phyloP scores from a whole-genome alignment of 2,888 invertebrate species.

The Aradus depressus region DNA sequence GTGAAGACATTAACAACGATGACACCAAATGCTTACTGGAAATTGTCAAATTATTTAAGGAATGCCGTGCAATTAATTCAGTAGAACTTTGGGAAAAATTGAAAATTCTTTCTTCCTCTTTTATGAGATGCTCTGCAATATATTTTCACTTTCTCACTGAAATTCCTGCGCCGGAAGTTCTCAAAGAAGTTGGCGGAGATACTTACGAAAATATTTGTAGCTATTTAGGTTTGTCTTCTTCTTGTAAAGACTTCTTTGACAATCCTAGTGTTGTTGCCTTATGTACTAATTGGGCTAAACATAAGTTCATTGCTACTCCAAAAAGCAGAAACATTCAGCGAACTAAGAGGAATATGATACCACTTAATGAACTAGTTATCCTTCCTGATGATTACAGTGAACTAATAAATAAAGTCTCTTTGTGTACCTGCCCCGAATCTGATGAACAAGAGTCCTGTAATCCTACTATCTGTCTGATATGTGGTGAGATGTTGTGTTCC shows the following conservation, averaged over 20 bases:
- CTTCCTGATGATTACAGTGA: constrained; percentile 92
- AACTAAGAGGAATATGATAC: constrained; percentile 26
- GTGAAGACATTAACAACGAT: constrained; percentile 35
- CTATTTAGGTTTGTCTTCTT: constrained; percentile 66
- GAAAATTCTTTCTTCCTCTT: constrained; percentile 55
- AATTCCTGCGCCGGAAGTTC: constrained; percentile 62
- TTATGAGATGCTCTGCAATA: constrained; percentile 78
- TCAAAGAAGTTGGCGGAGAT: constrained; percentile 58
- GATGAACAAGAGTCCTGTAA: constrained; percentile 84
- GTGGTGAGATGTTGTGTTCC: constrained; percentile 89
- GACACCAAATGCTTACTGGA: constrained; percentile 27
- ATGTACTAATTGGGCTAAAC: constrained; percentile 45
- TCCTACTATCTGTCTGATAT: constrained; percentile 95
- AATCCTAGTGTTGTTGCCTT: constrained; percentile 42
- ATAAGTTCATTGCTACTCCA: constrained; percentile 21
- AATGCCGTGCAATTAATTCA: constrained; percentile 18
- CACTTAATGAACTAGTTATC: constrained; percentile 57
- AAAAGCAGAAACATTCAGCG: constrained; percentile 14
- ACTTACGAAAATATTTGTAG: constrained; percentile 76
- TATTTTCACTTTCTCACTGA: constrained; percentile 88
- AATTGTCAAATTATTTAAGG: constrained; percentile 24
- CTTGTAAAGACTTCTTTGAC: constrained; percentile 50
- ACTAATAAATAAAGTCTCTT: constrained; percentile 85
- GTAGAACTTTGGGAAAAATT: constrained; percentile 19
- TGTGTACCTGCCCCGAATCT: constrained; percentile 87